phyloP scores from a whole-genome alignment of 2,113 vertebrate genomes.

The Trogon melanurus region DNA sequence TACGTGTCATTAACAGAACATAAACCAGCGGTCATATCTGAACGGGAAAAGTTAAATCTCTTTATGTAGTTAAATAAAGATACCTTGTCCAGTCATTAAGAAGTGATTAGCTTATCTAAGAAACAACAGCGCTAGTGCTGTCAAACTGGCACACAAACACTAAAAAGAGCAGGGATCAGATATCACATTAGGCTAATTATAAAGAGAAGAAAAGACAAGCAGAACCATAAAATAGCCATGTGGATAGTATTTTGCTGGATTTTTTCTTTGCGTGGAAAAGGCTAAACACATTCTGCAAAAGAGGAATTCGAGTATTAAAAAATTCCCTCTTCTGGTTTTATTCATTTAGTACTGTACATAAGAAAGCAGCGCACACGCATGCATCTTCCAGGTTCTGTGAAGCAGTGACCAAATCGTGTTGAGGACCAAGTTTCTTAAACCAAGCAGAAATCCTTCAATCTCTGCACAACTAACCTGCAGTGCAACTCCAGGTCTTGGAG shows the following conservation, averaged over 20 bases:
- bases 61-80: constrained; percentile 57
- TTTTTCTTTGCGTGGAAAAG: constrained; percentile 6
- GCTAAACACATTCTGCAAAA: not conserved
- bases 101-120: constrained; percentile 60
- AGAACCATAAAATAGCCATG: constrained; percentile 44
- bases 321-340: not conserved
- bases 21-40: constrained; percentile 2
- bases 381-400: not conserved
- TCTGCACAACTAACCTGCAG: not conserved
- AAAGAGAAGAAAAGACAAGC: constrained; percentile 24
- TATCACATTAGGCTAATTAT: constrained; percentile 59
- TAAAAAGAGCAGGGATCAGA: constrained; percentile 58
- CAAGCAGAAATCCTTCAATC: not conserved
- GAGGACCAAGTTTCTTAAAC: not conserved
- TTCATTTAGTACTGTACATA: accelerated
- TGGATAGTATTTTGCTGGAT: constrained; percentile 30
- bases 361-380: accelerated
- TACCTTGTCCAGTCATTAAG: constrained; percentile 65
- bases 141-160: constrained; percentile 27
- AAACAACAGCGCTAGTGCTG: constrained; percentile 43
- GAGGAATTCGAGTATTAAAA: not conserved
- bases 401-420: not conserved
- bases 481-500: not conserved
- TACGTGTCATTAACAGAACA: constrained; percentile 33
- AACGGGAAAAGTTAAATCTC: constrained; percentile 58